Evolutionary conservation across 1,140 invertebrate species (phyloP), one percentile per base, ranked within the genome.

Genomic region (Aphidius ervi): DNA sequence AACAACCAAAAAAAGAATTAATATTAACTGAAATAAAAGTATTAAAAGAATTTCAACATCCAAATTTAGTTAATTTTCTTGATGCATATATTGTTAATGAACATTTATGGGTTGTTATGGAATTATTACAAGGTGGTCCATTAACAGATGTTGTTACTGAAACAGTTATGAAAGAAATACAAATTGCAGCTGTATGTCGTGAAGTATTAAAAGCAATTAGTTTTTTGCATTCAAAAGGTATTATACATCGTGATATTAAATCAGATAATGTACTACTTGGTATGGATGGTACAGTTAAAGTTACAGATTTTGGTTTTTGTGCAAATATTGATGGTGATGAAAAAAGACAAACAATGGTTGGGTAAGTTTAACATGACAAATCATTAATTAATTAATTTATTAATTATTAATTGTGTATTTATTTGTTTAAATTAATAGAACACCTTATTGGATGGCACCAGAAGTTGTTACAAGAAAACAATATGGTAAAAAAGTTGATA

Each of bases 281-380:
- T 46, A 95, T 97, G 92, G 93, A 98, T 76, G 97, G 97, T 9
- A 86, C 87, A 46, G 95, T 99, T 0, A 99, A 99, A 86, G 89
- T 98, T 1, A 99, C 95, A 10, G 97, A 99, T 79, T 99, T 99
- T 81, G 97, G 97, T 23, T 99, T 99, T 78, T 99, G 96, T 82
- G 86, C 94, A 63, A 93, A 93, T 66, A 91, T 93, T 58, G 84
- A 89, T 45, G 91, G 89, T 31, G 93, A 98, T 69, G 95, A 96
- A 72, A 98, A 98, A 74, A 79, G 97, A 45, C 92, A 95, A 70
- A 99, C 97, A 0, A 95, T 99, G 92, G 95, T 98, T 49, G 92
- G 92, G 23, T 31, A 31, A 31, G 23, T 31, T 31, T 31, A 31
- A 31, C 4, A 31, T 31, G 4, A 31, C 0, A 31, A 31, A 31